Conservation (phyloP, 2,797 vertebrate genomes). For the Centroberyx gerrardi region DNA sequence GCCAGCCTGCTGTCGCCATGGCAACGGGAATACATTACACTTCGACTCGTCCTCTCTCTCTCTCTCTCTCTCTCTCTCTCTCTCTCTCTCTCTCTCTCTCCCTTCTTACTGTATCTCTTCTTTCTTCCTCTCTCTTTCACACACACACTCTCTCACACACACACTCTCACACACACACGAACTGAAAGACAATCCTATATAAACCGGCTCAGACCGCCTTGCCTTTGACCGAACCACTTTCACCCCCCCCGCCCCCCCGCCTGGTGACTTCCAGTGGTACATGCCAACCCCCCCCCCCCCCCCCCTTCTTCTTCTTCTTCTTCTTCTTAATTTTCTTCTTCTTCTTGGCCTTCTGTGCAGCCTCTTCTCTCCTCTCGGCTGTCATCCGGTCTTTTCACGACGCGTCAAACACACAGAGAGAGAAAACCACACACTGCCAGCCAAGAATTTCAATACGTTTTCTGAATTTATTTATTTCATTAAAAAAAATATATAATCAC, state of each 20-base stretch:
- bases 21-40: conserved; percentile 9
- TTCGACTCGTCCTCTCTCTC: background rate
- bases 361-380: background rate
- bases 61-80: background rate
- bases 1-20: conserved; percentile 17
- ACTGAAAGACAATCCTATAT: conserved; percentile 21
- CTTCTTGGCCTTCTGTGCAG: background rate
- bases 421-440: background rate
- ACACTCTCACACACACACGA: background rate
- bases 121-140: background rate
- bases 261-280: conserved; percentile 54
- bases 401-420: conserved; percentile 50
- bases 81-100: background rate
- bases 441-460: background rate
- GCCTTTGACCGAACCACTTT: conserved; percentile 6
- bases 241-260: conserved; percentile 2
- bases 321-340: background rate
- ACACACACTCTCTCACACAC: conserved; percentile 5
- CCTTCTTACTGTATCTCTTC: conserved; percentile 11
- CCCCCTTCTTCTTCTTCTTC: background rate
- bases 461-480: background rate
- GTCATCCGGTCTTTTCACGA: conserved; percentile 60
- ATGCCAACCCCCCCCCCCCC: conserved; percentile 42
- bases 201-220: conserved; percentile 24
- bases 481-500: no score